phyloP scores from a whole-genome alignment of 2,888 invertebrate genomes.

The Hyposoter didymator region DNA sequence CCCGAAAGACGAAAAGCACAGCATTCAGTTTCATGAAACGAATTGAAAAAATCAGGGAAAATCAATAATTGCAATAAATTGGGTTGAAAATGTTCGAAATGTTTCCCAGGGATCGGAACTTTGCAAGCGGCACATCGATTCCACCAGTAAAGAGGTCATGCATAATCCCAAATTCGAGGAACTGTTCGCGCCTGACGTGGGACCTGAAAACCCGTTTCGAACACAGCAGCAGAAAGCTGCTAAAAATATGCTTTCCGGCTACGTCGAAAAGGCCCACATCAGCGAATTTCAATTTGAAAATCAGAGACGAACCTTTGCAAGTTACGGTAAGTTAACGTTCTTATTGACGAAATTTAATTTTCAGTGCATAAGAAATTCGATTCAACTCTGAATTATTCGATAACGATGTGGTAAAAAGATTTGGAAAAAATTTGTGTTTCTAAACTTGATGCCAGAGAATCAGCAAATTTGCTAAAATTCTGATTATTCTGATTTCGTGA shows the following conservation, averaged over 20 bases:
- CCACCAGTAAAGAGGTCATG: conserved; percentile 91
- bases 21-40: not conserved
- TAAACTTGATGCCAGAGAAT: too few species aligned
- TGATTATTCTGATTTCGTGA: too few species aligned
- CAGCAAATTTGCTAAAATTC: too few species aligned
- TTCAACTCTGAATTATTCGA: too few species aligned
- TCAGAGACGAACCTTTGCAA: conserved; percentile 96
- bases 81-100: not conserved
- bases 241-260: conserved; percentile 97
- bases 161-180: conserved; percentile 98
- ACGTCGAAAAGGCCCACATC: conserved; percentile 97
- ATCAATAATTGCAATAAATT: not conserved
- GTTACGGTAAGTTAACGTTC: conserved; percentile 87
- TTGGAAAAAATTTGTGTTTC: too few species aligned
- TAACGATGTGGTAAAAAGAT: too few species aligned
- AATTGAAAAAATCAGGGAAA: not conserved
- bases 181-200: conserved; percentile 95
- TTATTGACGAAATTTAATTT: too few species aligned
- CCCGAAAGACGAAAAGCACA: not conserved
- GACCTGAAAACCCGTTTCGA: conserved; percentile 97
- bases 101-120: conserved; percentile 89
- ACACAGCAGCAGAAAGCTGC: conserved; percentile 94
- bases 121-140: conserved; percentile 90
- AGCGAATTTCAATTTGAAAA: conserved; percentile 99
- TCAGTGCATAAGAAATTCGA: too few species aligned